These are phyloP conservation scores for Hyposmocoma kahamanoa DNA, from an alignment of 1,140 invertebrate genomes.

Conservation along the genomic window DNA sequence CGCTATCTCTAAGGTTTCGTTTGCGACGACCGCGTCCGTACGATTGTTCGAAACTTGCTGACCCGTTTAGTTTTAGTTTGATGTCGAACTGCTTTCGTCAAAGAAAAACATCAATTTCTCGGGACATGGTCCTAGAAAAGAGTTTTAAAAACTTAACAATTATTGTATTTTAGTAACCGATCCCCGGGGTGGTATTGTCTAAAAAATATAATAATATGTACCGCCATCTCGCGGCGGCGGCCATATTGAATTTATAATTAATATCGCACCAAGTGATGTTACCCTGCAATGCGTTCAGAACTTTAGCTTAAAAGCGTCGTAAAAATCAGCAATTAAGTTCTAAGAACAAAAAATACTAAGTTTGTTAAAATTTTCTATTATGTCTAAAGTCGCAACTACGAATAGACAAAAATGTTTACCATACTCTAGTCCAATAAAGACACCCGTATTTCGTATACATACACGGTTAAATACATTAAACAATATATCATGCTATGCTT, in stretches of 20 bases:
- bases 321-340: conserved; percentile 31
- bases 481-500: conserved; percentile 27
- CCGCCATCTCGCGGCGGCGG: not conserved
- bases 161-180: not conserved
- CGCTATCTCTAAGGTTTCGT: too few species aligned
- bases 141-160: too few species aligned
- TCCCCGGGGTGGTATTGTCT: not conserved
- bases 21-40: too few species aligned
- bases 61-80: too few species aligned
- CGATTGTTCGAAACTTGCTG: too few species aligned
- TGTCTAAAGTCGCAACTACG: conserved; percentile 30
- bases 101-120: not conserved
- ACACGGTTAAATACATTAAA: conserved; percentile 25
- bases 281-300: not conserved
- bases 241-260: not conserved
- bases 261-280: not conserved
- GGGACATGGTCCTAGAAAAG: not conserved
- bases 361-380: conserved; percentile 26
- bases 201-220: not conserved
- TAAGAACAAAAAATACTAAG: conserved; percentile 41
- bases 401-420: conserved; percentile 55
- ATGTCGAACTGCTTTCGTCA: too few species aligned
- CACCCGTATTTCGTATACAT: conserved; percentile 29
- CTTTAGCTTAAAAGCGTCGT: too few species aligned
- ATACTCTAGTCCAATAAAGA: conserved; percentile 64